Conservation (phyloP, 1,140 invertebrate species). For the Scaptodrosophila lebanonensis region DNA sequence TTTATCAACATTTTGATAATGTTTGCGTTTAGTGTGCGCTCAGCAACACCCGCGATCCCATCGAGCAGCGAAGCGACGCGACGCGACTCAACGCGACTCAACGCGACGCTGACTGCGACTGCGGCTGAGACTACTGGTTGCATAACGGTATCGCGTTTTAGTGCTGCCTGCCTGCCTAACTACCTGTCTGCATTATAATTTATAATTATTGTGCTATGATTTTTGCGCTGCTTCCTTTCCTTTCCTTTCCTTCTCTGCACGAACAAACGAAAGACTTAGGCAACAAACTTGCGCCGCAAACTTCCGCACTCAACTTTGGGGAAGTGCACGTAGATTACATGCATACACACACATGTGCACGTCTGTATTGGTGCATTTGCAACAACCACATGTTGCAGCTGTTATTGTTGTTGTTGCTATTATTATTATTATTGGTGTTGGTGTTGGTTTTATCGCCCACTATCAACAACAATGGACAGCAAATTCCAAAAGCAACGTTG, state of each 20-base stretch:
- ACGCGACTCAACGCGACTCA: too few relatives aligned
- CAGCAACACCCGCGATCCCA: conserved; percentile 1
- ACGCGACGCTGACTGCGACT: conserved; percentile 9
- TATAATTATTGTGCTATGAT: conserved; percentile 32
- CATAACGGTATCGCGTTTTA: conserved; percentile 32
- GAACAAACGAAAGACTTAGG: conserved; percentile 62
- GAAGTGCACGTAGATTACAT: background rate
- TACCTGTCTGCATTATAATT: conserved; percentile 37
- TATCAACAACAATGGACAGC: background rate
- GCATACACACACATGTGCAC: background rate
- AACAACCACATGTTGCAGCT: conserved; percentile 5
- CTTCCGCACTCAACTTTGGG: too few relatives aligned
- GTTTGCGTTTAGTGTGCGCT: conserved; percentile 55
- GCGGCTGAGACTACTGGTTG: conserved; percentile 20
- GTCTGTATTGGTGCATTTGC: conserved; percentile 10
- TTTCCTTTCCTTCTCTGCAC: conserved; percentile 7
- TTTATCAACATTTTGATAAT: conserved; percentile 76
- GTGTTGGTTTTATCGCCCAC: conserved; percentile 14
- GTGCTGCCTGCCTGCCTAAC: conserved; percentile 24
- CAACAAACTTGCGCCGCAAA: conserved; percentile 43
- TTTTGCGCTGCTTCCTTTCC: conserved; percentile 28
- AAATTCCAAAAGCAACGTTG: too few relatives aligned
- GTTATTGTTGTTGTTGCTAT: conserved; percentile 13
- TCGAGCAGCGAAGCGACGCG: conserved; percentile 13
- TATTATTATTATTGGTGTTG: background rate